Evolutionary conservation across 2,797 vertebrate genomes (phyloP).

Genomic region (Morelia viridis): DNA sequence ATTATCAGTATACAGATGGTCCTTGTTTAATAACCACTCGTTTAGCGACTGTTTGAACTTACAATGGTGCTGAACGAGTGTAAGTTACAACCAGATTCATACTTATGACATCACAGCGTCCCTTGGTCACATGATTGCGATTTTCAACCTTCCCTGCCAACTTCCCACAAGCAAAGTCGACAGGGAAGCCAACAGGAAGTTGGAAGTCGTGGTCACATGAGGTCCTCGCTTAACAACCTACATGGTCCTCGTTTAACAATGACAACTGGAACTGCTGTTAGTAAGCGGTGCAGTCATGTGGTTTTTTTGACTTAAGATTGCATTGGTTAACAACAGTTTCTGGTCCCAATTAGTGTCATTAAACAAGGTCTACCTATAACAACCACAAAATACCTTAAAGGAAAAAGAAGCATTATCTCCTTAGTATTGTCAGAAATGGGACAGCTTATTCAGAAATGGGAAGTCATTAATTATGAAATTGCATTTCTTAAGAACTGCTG

Average conservation of each 20-base stretch:
- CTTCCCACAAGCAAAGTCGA: neutral
- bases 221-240: neutral
- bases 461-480: conserved; percentile 12
- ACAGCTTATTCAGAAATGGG: neutral
- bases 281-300: neutral
- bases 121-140: neutral
- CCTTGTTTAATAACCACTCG: neutral
- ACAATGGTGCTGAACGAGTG: neutral
- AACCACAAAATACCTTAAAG: neutral
- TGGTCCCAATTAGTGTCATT: neutral
- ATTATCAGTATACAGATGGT: neutral
- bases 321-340: neutral
- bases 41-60: neutral
- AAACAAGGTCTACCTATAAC: neutral
- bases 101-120: neutral
- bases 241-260: neutral
- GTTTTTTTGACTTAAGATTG: neutral
- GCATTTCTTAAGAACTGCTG: neutral
- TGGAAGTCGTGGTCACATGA: neutral
- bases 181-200: neutral
- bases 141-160: neutral
- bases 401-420: neutral
- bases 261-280: neutral
- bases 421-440: neutral
- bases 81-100: neutral